Evolutionary conservation across 2,888 invertebrate genomes (phyloP).

Genomic region (Heteromyza rotundicornis): DNA sequence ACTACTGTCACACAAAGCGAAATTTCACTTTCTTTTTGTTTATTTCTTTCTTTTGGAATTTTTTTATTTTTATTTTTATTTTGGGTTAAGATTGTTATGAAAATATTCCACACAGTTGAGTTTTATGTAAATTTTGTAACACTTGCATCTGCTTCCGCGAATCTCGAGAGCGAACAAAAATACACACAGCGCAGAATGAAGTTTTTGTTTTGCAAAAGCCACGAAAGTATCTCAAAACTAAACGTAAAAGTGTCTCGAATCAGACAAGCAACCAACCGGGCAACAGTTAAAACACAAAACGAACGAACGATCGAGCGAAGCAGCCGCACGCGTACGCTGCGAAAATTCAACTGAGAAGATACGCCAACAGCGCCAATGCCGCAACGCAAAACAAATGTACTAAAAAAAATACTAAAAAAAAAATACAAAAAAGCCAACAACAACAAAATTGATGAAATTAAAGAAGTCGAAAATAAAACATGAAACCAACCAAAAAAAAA

Average conservation of each 20-base stretch:
- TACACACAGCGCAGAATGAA: not conserved
- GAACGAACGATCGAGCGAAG: conserved; percentile 10
- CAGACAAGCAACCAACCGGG: no score
- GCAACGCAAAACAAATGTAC: not conserved
- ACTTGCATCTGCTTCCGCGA: conserved; percentile 8
- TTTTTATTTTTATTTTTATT: no score
- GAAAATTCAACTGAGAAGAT: conserved; percentile 47
- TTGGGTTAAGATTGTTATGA: no score
- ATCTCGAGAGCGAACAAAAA: not conserved
- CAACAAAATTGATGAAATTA: conserved; percentile 7
- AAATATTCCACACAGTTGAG: no score
- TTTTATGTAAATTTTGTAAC: no score
- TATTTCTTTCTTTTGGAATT: no score
- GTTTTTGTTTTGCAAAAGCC: conserved; percentile 10
- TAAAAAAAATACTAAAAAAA: not conserved
- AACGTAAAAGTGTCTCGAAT: not conserved
- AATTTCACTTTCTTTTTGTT: no score
- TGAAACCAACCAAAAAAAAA: not conserved
- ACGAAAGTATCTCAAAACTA: conserved; percentile 15
- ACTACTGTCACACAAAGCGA: no score
- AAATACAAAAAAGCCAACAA: conserved; percentile 8
- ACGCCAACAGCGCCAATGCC: not conserved
- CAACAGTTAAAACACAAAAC: not conserved
- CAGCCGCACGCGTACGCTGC: conserved; percentile 54
- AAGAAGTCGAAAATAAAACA: not conserved